Conservation (phyloP, 2,113 vertebrate genomes). For the Peromyscus polionotus region DNA sequence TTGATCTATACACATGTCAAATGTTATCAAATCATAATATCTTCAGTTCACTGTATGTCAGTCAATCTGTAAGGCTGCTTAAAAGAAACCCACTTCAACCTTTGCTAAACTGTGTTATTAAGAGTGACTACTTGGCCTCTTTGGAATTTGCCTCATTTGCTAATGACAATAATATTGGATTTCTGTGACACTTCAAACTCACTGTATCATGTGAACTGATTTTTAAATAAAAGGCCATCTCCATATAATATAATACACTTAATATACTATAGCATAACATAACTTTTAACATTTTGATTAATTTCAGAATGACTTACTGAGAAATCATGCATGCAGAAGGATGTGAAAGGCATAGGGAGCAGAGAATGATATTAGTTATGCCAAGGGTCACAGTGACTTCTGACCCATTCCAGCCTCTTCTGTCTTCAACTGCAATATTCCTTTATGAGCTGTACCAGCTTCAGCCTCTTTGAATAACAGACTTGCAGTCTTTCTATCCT, state of each 20-base stretch:
- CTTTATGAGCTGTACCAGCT: background rate
- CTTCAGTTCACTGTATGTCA: background rate
- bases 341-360: background rate
- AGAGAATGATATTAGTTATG: background rate
- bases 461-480: background rate
- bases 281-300: constrained; percentile 3
- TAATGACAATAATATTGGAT: background rate
- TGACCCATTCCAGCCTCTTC: background rate
- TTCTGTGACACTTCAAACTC: background rate
- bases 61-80: background rate
- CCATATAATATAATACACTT: constrained; percentile 38
- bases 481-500: background rate
- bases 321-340: background rate
- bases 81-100: background rate
- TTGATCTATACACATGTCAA: background rate
- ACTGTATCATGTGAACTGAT: background rate
- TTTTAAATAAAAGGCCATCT: background rate
- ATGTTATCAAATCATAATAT: background rate
- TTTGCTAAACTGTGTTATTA: background rate
- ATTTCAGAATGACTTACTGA: background rate
- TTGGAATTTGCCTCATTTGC: constrained; percentile 25
- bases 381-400: background rate
- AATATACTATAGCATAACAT: background rate
- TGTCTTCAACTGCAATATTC: background rate
- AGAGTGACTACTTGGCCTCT: background rate